A percentile compares a stretch with the other conserved stretches of the same genome.
Evolutionary conservation across 2,797 vertebrate genomes (phyloP).

Genomic region (Chaetodon trifasciatus): DNA sequence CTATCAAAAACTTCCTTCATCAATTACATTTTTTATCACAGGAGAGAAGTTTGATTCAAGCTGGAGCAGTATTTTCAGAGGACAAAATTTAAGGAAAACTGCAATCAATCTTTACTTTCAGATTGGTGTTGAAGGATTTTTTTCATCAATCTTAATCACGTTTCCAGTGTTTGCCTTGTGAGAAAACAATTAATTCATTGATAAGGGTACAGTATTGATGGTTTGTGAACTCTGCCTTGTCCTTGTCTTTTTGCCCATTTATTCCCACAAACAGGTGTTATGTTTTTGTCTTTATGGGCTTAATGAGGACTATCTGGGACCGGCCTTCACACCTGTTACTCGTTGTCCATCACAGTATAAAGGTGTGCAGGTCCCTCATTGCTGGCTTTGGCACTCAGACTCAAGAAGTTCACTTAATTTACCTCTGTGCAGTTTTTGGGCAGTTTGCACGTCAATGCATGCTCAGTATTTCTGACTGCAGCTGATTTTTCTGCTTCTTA

Average conservation of each 20-base stretch:
- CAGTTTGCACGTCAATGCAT: no score
- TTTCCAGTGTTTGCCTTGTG: not conserved
- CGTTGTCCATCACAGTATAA: slow-evolving; percentile 23
- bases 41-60: not conserved
- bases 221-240: no score
- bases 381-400: not conserved
- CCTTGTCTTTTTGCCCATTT: not conserved
- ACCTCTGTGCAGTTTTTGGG: not conserved
- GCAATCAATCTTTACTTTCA: not conserved
- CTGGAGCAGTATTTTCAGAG: not conserved
- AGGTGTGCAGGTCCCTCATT: not conserved
- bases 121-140: not conserved
- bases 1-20: not conserved
- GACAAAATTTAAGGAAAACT: not conserved
- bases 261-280: not conserved
- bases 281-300: slow-evolving; percentile 7
- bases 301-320: slow-evolving; percentile 17
- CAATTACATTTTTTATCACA: slow-evolving; percentile 1
- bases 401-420: not conserved
- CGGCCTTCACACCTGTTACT: slow-evolving; percentile 32
- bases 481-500: no score
- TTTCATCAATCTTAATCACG: not conserved
- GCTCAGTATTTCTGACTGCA: no score
- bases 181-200: not conserved
- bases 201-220: no score